Percentiles rank a stretch among this genome's conserved stretches.
Evolutionary conservation across 2,888 invertebrate genomes (phyloP).

Genomic region (Boloria euphrosyne): DNA sequence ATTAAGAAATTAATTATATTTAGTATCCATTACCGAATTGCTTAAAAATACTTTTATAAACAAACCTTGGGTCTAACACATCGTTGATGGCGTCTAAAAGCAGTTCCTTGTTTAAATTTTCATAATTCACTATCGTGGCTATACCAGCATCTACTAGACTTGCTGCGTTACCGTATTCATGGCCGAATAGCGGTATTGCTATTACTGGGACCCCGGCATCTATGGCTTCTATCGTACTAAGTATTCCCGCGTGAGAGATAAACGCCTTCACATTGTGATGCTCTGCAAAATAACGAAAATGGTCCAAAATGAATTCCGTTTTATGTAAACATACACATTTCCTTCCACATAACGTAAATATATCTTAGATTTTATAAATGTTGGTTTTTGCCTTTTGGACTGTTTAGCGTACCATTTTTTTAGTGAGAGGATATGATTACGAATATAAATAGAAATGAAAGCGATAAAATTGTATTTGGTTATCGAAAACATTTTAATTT

Average conservation of each 20-base stretch:
- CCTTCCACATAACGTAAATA: background rate
- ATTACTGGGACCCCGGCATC: conserved; percentile 86
- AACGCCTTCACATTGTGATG: conserved; percentile 86
- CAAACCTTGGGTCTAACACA: conserved; percentile 82
- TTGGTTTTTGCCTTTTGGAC: no score
- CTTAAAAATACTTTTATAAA: conserved; percentile 26
- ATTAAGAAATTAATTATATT: no score
- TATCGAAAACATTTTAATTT: no score
- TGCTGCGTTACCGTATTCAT: conserved; percentile 86
- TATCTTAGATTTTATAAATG: background rate
- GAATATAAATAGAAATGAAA: no score
- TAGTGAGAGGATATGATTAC: no score
- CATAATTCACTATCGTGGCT: conserved; percentile 81
- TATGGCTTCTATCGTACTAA: conserved; percentile 86
- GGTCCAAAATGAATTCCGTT: background rate
- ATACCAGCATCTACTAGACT: conserved; percentile 83
- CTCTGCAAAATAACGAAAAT: conserved; percentile 66
- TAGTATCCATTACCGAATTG: background rate
- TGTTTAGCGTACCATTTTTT: no score
- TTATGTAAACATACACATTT: background rate
- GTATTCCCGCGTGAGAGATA: conserved; percentile 85
- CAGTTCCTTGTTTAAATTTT: conserved; percentile 80
- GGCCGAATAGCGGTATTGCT: conserved; percentile 87
- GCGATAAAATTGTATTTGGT: no score
- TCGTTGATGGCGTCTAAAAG: conserved; percentile 81